Conservation (phyloP, 1,140 invertebrate genomes). For the Acromyrmex charruanus region DNA sequence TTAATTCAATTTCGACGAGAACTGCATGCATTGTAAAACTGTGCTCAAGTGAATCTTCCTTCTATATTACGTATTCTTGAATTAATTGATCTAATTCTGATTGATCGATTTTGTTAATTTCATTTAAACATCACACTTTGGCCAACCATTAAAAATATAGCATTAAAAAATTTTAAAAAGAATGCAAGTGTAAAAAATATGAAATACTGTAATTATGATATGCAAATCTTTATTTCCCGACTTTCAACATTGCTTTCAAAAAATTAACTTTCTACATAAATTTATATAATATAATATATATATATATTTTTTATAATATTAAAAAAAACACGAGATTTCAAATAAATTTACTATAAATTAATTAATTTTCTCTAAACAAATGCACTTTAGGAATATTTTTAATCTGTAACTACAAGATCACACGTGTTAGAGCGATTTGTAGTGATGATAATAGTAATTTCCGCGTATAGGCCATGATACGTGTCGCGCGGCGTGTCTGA, state of each 20-base stretch:
- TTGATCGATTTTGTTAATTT: conserved; percentile 9
- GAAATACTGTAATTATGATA: not conserved
- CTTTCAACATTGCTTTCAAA: not conserved
- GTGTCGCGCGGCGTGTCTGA: conserved; percentile 30
- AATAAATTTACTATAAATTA: not conserved
- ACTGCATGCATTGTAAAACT: not conserved
- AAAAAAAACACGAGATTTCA: no score
- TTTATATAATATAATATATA: not conserved
- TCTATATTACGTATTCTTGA: not conserved
- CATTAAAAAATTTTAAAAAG: not conserved
- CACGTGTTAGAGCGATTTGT: not conserved
- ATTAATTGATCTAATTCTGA: not conserved
- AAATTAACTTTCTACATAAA: not conserved
- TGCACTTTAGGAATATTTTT: not conserved
- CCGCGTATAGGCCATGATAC: not conserved
- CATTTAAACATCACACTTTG: not conserved
- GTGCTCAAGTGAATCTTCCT: not conserved
- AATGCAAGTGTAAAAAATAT: not conserved
- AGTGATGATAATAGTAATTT: conserved; percentile 1
- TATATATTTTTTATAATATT: not conserved
- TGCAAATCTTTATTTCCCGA: not conserved
- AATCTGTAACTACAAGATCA: not conserved
- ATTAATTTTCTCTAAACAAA: not conserved
- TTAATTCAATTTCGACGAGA: not conserved
- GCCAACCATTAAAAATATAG: not conserved